Conservation (phyloP, 2,888 invertebrate genomes). For the Glaucopsyche alexis region DNA sequence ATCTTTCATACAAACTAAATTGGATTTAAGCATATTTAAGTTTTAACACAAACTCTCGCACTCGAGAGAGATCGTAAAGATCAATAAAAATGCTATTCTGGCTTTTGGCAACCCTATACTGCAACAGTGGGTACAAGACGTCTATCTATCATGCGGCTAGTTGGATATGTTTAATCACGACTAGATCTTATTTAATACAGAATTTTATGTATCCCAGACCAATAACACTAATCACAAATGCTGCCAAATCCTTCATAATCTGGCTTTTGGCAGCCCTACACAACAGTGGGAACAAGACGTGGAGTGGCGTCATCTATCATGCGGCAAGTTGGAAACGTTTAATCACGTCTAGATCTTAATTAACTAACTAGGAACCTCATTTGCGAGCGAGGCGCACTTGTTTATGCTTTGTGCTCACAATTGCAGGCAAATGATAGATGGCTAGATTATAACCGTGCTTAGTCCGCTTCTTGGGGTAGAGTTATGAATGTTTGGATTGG, state of each 20-base stretch:
- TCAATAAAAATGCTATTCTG: too few species aligned
- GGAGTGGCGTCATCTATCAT: slow-evolving; percentile 61
- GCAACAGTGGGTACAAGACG: too few species aligned
- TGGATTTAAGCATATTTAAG: too few species aligned
- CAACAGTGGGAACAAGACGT: slow-evolving; percentile 39
- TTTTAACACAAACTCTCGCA: too few species aligned
- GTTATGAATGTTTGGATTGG: not conserved
- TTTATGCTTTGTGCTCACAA: slow-evolving; percentile 26
- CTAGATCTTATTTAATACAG: too few species aligned
- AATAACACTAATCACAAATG: not conserved
- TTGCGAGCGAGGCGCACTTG: slow-evolving; percentile 47
- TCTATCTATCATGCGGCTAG: too few species aligned
- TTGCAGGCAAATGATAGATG: slow-evolving; percentile 25
- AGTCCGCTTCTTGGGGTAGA: slow-evolving; percentile 2
- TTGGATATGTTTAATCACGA: too few species aligned
- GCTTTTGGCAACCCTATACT: too few species aligned
- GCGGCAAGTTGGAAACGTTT: slow-evolving; percentile 57
- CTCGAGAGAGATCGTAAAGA: too few species aligned
- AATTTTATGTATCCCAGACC: not conserved
- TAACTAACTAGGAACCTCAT: slow-evolving; percentile 62
- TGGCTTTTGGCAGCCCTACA: slow-evolving; percentile 31
- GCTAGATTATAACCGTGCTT: slow-evolving; percentile 7
- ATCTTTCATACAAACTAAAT: too few species aligned
- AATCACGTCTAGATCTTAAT: slow-evolving; percentile 70
- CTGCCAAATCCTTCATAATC: not conserved